These are phyloP conservation scores for Mola mola DNA, from an alignment of 2,113 vertebrate species.

Conservation along the genomic window DNA sequence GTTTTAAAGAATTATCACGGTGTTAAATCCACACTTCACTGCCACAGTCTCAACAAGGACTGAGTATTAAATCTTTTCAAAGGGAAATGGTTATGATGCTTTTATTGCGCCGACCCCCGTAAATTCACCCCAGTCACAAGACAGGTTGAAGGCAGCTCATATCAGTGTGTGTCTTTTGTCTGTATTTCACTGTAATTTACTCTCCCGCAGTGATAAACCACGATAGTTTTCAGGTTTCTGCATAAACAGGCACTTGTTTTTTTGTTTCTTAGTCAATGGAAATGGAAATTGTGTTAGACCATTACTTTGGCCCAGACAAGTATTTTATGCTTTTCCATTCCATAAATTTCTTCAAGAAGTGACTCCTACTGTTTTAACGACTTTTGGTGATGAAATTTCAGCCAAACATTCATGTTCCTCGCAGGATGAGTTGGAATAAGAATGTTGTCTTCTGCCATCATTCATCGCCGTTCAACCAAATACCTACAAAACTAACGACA, in stretches of 20 bases:
- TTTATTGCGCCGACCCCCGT: constrained; percentile 51
- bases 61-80: constrained; percentile 50
- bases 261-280: neutral
- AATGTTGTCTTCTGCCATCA: too few relatives aligned
- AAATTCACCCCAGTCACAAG: constrained; percentile 53
- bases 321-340: neutral
- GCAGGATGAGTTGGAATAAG: too few relatives aligned
- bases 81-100: constrained; percentile 52
- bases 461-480: too few relatives aligned
- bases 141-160: constrained; percentile 50
- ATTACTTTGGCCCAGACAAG: constrained; percentile 1
- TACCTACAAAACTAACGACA: too few relatives aligned
- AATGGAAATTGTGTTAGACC: neutral
- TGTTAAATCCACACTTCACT: constrained; percentile 52
- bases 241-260: constrained; percentile 9
- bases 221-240: constrained; percentile 16
- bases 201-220: constrained; percentile 22
- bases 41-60: constrained; percentile 17
- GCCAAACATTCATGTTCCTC: neutral
- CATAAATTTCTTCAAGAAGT: neutral
- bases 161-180: constrained; percentile 50
- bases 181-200: constrained; percentile 43
- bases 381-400: neutral
- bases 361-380: neutral
- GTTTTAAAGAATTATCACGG: constrained; percentile 35